Evolutionary conservation across 2,797 vertebrate species (phyloP).

Genomic region (Gorsachius magnificus): DNA sequence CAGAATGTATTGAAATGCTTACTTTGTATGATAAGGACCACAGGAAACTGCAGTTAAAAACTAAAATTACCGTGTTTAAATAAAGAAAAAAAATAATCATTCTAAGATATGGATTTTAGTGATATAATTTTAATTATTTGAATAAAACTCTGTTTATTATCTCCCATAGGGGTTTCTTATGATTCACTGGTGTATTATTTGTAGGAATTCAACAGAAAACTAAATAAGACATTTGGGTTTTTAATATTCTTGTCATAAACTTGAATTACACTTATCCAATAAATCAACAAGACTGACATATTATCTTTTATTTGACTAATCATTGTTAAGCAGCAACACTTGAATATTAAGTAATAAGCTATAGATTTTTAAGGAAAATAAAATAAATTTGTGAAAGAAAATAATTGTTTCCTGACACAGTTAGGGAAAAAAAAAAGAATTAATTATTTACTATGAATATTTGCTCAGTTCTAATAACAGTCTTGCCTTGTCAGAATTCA

Average conservation of each 20-base stretch:
- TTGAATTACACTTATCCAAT: background rate
- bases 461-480: background rate
- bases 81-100: background rate
- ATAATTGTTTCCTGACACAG: background rate
- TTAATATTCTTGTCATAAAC: background rate
- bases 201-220: background rate
- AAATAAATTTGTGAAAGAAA: background rate
- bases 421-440: background rate
- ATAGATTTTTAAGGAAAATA: background rate
- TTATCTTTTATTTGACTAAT: background rate
- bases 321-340: background rate
- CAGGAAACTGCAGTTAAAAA: background rate
- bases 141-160: background rate
- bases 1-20: background rate
- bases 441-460: conserved; percentile 21
- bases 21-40: background rate
- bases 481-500: conserved; percentile 52
- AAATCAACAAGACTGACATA: background rate
- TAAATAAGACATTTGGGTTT: background rate
- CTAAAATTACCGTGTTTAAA: background rate
- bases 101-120: background rate
- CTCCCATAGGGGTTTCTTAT: background rate
- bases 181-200: background rate
- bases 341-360: background rate
- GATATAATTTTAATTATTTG: background rate